A percentile compares a stretch with the other conserved stretches of the same genome.
Evolutionary conservation across 1,140 invertebrate species (phyloP).

Genomic region (Drosophila littoralis): DNA sequence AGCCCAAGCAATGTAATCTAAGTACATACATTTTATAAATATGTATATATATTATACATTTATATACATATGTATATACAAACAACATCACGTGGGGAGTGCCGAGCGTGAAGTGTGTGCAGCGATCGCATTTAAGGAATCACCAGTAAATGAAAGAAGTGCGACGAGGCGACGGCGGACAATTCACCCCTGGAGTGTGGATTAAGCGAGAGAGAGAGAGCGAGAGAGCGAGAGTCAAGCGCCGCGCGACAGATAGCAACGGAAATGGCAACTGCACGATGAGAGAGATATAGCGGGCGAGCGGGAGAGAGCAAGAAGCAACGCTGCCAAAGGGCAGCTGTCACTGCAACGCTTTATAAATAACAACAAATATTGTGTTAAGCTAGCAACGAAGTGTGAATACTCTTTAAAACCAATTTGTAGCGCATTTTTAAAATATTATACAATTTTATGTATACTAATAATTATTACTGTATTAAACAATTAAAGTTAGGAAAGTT

Average conservation of each 20-base stretch:
- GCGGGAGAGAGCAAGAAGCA: constrained; percentile 7
- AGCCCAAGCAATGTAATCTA: constrained; percentile 17
- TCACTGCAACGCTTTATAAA: constrained; percentile 50
- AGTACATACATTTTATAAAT: neutral
- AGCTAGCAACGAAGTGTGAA: neutral
- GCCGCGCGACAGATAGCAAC: constrained; percentile 41
- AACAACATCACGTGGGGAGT: neutral
- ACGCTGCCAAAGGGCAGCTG: constrained; percentile 49
- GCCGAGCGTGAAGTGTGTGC: constrained; percentile 8
- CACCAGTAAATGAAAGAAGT: constrained; percentile 52
- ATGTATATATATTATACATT: neutral
- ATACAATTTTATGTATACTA: no score
- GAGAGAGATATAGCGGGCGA: constrained; percentile 10
- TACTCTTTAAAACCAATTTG: constrained; percentile 7
- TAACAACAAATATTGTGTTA: constrained; percentile 51
- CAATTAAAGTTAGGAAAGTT: no score
- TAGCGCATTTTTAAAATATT: no score
- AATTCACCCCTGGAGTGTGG: constrained; percentile 50
- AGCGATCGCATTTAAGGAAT: constrained; percentile 30
- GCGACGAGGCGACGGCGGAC: constrained; percentile 33
- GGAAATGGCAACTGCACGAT: constrained; percentile 61
- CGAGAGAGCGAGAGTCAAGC: neutral
- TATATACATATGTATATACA: neutral
- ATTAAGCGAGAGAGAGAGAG: neutral
- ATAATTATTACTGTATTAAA: no score